Conservation (phyloP, 2,113 vertebrate genomes). For the Strix uralensis region DNA sequence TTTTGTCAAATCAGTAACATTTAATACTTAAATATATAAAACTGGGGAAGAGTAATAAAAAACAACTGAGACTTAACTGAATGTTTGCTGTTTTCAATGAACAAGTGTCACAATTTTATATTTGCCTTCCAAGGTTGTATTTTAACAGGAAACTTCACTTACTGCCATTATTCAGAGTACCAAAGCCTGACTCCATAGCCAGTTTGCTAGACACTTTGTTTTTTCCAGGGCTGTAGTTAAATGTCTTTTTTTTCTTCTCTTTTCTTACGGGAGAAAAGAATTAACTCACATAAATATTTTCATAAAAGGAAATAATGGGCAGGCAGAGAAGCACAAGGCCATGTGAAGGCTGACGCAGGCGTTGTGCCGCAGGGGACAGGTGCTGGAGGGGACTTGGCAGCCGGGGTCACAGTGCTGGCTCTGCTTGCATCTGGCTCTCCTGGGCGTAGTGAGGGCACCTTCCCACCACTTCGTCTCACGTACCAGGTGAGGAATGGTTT, state of each 20-base stretch:
- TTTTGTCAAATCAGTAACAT: background rate
- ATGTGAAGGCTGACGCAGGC: background rate
- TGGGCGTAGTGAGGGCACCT: too few species aligned
- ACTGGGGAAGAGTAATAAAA: background rate
- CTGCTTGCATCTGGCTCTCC: background rate
- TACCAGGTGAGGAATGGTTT: background rate
- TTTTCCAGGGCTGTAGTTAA: background rate
- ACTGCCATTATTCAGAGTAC: background rate
- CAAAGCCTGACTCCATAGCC: background rate
- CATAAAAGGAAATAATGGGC: background rate
- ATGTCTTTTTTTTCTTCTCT: background rate
- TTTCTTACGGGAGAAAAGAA: background rate
- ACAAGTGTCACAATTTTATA: background rate
- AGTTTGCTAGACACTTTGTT: background rate
- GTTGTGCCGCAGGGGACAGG: fast-evolving
- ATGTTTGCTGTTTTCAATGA: background rate
- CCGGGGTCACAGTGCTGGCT: background rate
- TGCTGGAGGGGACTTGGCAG: background rate
- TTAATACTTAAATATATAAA: background rate
- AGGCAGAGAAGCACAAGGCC: background rate
- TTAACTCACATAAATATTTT: background rate
- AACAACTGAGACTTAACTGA: background rate
- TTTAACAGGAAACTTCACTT: background rate
- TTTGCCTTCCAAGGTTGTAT: background rate
- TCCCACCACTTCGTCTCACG: fast-evolving